Base-by-base conservation (phyloP, 1,140 invertebrate genomes). In the Conus ventricosus region DNA sequence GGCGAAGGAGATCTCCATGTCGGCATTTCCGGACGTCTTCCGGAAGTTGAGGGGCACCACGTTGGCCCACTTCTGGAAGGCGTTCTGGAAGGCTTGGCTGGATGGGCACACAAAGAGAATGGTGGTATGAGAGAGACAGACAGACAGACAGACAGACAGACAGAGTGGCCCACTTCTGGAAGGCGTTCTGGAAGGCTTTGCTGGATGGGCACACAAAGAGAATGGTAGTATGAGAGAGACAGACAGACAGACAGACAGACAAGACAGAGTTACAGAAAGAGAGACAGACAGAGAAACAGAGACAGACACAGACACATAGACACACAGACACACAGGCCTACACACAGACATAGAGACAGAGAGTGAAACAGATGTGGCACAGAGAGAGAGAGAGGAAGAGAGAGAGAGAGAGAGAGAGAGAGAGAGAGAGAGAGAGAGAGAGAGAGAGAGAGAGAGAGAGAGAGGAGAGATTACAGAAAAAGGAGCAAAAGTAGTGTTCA, bases 11-110 rank as follows among this genome's bases (percentile, higher is more conserved):
- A 55, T 55, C 57, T 86, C 80, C 2, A 87, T 67, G 53, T 82
- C 57, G 27, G 63, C 78, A 6, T 27, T n/a, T 17, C 53, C 84
- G 13, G 53, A 83, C 71, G 54, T 60, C 54, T n/a, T 54, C 67
- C 63, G 51, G 87, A 88, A 84, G 80, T 71, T 75, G 10, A 84
- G 63, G 11, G 71, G 53, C 8, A 55, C 87, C 60, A 84, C 81
- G 15, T 88, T n/a, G n/a, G 53, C 6, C 63, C 81, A 84, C n/a
- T 84, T 71, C 51, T 75, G 63, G 27, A 84, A 27, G 20, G 78
- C 78, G 60, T 71, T 85, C 20, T 25, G 8, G 25, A 88, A 27
- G 10, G 75, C 55, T 20, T 51, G 53, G 10, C 78, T 88, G 60
- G 23, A 71, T 63, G 17, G 60, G 17, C 17, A 63, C 11, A 63